Percentiles rank a stretch among this genome's conserved stretches.
phyloP scores from a whole-genome alignment of 2,888 invertebrate genomes.

The Drosophila emarginata region DNA sequence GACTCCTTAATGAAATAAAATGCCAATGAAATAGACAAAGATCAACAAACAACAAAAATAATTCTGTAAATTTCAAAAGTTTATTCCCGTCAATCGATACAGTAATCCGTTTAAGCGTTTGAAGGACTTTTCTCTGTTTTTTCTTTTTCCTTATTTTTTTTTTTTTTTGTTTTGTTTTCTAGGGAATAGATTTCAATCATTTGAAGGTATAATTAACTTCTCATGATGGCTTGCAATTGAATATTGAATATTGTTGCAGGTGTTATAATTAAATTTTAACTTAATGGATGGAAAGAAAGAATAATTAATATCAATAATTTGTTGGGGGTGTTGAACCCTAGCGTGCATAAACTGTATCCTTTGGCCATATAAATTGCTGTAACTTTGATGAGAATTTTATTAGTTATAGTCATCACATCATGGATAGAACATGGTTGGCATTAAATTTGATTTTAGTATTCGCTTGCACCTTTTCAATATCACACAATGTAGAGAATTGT shows the following conservation, averaged over 20 bases:
- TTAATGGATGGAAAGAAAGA: no score
- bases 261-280: not conserved
- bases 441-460: not conserved
- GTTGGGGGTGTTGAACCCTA: slow-evolving; percentile 23
- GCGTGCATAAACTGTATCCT: slow-evolving; percentile 20
- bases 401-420: not conserved
- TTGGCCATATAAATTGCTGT: not conserved
- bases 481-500: slow-evolving; percentile 18
- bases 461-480: not conserved
- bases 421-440: slow-evolving; percentile 21
- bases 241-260: not conserved
- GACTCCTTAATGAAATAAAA: not conserved
- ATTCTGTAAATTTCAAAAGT: no score
- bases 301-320: no score
- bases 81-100: no score
- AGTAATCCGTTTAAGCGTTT: no score
- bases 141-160: no score
- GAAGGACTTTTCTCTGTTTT: no score
- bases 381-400: not conserved
- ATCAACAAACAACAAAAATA: not conserved
- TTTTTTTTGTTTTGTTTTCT: not conserved
- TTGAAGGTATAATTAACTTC: not conserved
- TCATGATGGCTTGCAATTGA: not conserved
- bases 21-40: not conserved
- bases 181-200: not conserved